Conservation (phyloP, 2,113 vertebrate genomes). For the Aplodontia rufa region DNA sequence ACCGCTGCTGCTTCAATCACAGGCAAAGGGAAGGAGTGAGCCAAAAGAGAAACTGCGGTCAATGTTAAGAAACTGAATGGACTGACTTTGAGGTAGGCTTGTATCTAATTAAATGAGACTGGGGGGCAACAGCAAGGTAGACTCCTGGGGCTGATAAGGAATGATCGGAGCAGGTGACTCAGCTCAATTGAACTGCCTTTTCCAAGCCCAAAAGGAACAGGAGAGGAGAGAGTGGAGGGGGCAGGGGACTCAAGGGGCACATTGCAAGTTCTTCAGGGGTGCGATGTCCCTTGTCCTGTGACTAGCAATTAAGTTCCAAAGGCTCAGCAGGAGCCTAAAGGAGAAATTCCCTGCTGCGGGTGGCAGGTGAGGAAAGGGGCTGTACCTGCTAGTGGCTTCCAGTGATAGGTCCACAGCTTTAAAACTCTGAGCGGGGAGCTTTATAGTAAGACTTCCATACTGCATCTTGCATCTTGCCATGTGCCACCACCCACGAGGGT, state of each 20-base stretch:
- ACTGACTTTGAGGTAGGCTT: constrained; percentile 82
- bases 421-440: no score
- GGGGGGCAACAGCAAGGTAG: constrained; percentile 80
- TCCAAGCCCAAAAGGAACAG: background rate
- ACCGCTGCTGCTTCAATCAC: constrained; percentile 84
- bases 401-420: background rate
- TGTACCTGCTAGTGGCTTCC: background rate
- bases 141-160: constrained; percentile 73
- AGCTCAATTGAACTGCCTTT: constrained; percentile 56
- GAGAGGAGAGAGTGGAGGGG: background rate
- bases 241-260: background rate
- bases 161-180: constrained; percentile 77
- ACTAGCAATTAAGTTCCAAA: background rate
- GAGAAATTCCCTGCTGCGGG: background rate
- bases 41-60: constrained; percentile 85
- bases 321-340: background rate
- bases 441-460: background rate
- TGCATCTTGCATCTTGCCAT: background rate
- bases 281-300: background rate
- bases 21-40: constrained; percentile 82
- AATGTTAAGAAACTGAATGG: constrained; percentile 84
- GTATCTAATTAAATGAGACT: constrained; percentile 85
- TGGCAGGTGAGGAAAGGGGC: background rate
- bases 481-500: background rate
- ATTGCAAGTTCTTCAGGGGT: background rate